Evolutionary conservation across 2,113 vertebrate species (phyloP).

Genomic region (Sciurus niger): DNA sequence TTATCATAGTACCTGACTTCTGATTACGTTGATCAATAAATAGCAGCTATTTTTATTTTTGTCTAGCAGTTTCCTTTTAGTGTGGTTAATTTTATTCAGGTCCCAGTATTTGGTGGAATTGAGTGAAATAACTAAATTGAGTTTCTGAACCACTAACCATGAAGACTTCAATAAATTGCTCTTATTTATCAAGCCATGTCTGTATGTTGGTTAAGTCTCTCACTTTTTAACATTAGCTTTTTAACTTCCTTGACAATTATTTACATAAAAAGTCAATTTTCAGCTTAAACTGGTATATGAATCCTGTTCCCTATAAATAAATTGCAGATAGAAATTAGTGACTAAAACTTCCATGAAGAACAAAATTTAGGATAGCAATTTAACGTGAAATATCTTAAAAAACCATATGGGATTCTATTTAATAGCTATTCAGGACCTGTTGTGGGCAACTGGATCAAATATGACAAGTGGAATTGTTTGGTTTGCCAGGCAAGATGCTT

Average conservation of each 20-base stretch:
- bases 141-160: not conserved
- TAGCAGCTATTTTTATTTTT: not conserved
- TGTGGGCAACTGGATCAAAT: not conserved
- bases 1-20: not conserved
- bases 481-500: not conserved
- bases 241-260: not conserved
- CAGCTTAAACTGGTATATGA: not conserved
- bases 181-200: not conserved
- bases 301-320: not conserved
- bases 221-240: not conserved
- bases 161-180: not conserved
- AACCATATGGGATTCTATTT: not conserved
- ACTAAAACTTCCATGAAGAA: not conserved
- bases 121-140: slow-evolving; percentile 15
- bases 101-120: not conserved
- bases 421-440: not conserved
- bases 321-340: not conserved
- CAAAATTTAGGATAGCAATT: not conserved
- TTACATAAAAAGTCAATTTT: not conserved
- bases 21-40: not conserved
- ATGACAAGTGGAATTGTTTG: not conserved
- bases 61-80: not conserved
- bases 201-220: not conserved
- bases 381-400: not conserved
- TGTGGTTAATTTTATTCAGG: not conserved